Base-by-base conservation (phyloP, 2,888 invertebrate species). In the Orchesellides sinensis region DNA sequence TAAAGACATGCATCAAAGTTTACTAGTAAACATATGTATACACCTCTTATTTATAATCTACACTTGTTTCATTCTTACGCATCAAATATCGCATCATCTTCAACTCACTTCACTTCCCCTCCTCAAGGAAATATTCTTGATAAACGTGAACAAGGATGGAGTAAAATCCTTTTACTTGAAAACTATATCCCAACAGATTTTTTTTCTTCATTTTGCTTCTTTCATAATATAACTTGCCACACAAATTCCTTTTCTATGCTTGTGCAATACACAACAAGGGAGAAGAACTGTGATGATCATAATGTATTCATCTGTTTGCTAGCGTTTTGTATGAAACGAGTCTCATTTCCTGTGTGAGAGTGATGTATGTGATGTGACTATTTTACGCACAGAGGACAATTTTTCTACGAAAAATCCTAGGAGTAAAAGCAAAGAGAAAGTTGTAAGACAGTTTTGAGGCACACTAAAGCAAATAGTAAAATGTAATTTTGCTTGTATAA, bases 51-150 rank as follows among this genome's bases (percentile, higher is more conserved):
- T 25, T 54, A 54, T 54, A 54, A 54, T 54, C 23, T 25, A 54
- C 54, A 54, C 54, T 54, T 25, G 54, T 54, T 54, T 54, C 54
- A n/a, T 54, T 54, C n/a, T 40, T n/a, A 54, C 54, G 54, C 54
- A 54, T 54, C 54, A 54, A 21, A 14, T 54, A 21, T 25, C 14
- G 10, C 52, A 52, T 47, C 54, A 54, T 21, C 17, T 5, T 25
- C 14, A 12, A 21, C 12, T 12, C 21, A 25, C n/a, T 8, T 25
- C 12, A 21, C 23, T 21, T 54, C 10, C 49, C 49, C 8, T 6
- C 19, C 8, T 2, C 49, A 49, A 49, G 8, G 21, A 49, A 49
- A 35, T 47, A 47, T 17, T 10, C 4, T 14, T 5, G 47, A 10
- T 4, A 17, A 17, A 23, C 54, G 54, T 6, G 25, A 3, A 14